phyloP scores from a whole-genome alignment of 2,113 vertebrate species.

The Mixornis gularis region DNA sequence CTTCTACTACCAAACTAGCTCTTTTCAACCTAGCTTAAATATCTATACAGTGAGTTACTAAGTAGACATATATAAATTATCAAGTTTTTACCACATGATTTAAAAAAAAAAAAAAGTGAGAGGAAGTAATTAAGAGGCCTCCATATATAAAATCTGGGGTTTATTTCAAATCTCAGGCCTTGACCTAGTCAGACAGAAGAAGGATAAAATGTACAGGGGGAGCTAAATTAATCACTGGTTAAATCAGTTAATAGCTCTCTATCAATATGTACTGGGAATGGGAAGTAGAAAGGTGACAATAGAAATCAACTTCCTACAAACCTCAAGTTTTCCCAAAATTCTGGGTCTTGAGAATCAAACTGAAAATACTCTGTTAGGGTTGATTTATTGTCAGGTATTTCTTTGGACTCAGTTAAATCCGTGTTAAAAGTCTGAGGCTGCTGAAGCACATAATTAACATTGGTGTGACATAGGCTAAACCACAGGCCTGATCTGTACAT shows the following conservation, averaged over 20 bases:
- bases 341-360: neutral
- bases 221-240: slow-evolving; percentile 1
- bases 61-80: slow-evolving; percentile 1
- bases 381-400: neutral
- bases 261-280: neutral
- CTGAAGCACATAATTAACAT: neutral
- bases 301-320: neutral
- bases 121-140: slow-evolving; percentile 59
- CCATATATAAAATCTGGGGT: slow-evolving; percentile 33
- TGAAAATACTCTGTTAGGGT: neutral
- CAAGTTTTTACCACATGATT: slow-evolving; percentile 26
- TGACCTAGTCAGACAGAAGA: slow-evolving; percentile 6
- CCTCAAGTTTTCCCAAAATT: neutral
- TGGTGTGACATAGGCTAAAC: neutral
- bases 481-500: neutral
- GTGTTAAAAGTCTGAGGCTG: neutral
- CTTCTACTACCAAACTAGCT: neutral
- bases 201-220: neutral
- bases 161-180: slow-evolving; percentile 23
- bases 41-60: neutral
- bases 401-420: neutral
- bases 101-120: neutral
- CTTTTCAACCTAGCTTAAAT: neutral
- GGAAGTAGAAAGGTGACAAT: neutral
- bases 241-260: neutral